Evolutionary conservation across 2,888 invertebrate genomes (phyloP).

Genomic region (Diaprepes abbreviatus): DNA sequence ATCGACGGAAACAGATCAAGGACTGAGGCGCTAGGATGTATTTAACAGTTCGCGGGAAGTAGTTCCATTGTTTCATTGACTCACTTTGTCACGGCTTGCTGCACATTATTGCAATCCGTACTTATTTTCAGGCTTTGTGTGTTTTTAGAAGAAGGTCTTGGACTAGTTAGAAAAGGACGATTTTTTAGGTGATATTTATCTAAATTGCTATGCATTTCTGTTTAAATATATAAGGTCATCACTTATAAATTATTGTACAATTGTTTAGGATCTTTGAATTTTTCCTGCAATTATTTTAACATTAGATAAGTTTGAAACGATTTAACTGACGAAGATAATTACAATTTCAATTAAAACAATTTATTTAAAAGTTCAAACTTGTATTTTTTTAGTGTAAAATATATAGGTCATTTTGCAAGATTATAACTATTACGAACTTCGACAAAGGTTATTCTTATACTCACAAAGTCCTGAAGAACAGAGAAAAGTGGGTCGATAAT

Average conservation of each 20-base stretch:
- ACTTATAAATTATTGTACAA: background rate
- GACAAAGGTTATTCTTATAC: no score
- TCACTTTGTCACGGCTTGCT: slow-evolving; percentile 52
- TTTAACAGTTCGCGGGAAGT: slow-evolving; percentile 38
- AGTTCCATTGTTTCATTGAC: slow-evolving; percentile 52
- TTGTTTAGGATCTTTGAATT: no score
- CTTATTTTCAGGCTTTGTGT: slow-evolving; percentile 30
- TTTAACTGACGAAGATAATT: no score
- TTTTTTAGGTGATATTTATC: background rate
- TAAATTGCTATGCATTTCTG: background rate
- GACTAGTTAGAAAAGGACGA: slow-evolving; percentile 29
- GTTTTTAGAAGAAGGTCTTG: slow-evolving; percentile 29
- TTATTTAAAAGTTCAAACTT: no score
- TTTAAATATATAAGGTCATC: background rate
- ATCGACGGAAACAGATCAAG: slow-evolving; percentile 44
- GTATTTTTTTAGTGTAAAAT: no score
- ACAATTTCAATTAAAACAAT: no score
- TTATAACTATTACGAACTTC: no score
- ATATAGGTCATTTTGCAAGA: no score
- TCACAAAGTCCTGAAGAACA: no score
- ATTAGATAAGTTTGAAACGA: no score
- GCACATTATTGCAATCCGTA: slow-evolving; percentile 49
- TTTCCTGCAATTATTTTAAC: no score
- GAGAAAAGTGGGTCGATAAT: no score
- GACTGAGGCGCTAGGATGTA: slow-evolving; percentile 34